A percentile compares a stretch with the other conserved stretches of the same genome.
Conservation (phyloP, 2,888 invertebrate genomes). For the Cecidostiba fungosa region DNA sequence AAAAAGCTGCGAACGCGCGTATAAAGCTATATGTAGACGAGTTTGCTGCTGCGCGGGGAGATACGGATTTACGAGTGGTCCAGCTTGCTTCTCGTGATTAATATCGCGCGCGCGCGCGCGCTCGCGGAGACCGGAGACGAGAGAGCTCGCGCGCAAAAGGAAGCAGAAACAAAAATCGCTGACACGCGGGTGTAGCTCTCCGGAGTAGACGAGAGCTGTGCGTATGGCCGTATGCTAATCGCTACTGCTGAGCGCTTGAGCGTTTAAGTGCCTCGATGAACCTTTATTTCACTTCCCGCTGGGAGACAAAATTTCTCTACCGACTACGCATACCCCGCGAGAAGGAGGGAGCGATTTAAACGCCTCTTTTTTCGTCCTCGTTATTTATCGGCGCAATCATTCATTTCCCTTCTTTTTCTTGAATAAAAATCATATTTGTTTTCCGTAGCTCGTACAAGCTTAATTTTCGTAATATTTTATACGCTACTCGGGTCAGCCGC, state of each 20-base stretch:
- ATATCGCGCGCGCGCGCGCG: conserved; percentile 57
- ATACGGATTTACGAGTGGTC: conserved; percentile 60
- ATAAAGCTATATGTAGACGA: no score
- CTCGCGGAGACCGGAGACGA: no score
- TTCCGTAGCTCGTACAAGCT: conserved; percentile 59
- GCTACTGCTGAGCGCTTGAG: no score
- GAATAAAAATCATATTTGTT: conserved; percentile 66
- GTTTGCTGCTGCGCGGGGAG: conserved; percentile 48
- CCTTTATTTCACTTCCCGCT: conserved; percentile 64
- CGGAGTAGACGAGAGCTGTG: no score
- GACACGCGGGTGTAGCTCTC: no score
- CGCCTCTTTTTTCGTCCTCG: conserved; percentile 63
- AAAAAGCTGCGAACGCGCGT: conserved; percentile 58
- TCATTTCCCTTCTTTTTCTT: conserved; percentile 61
- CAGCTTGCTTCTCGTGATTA: conserved; percentile 50
- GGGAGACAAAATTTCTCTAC: conserved; percentile 50
- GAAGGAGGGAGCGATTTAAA: conserved; percentile 48
- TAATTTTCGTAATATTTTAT: conserved; percentile 66
- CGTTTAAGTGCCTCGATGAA: conserved; percentile 64
- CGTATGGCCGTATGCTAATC: no score
- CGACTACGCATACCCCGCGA: no score
- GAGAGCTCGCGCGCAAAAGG: no score
- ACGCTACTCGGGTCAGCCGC: no score
- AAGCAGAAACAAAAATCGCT: conserved; percentile 62
- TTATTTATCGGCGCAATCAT: conserved; percentile 65